Percentiles rank a stretch among this genome's conserved stretches.
phyloP scores from a whole-genome alignment of 1,140 invertebrate genomes.

The Trissolcus basalis region DNA sequence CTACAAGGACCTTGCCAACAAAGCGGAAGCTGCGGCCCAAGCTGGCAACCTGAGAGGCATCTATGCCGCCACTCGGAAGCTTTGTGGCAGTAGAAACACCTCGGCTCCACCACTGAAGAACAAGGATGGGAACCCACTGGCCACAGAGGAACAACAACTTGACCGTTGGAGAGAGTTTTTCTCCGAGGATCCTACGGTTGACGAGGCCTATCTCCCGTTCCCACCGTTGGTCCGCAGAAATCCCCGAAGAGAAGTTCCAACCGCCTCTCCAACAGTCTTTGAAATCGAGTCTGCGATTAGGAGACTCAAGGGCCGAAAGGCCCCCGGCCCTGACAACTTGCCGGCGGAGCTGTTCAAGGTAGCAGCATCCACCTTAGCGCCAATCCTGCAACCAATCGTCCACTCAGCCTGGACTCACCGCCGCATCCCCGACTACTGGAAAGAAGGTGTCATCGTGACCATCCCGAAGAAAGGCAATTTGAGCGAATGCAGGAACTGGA shows the following conservation, averaged over 20 bases:
- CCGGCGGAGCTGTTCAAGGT: conserved; percentile 5
- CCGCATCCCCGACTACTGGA: conserved; percentile 6
- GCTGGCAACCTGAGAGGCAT: too few species aligned
- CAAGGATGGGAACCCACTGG: background rate
- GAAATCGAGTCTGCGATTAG: conserved; percentile 5
- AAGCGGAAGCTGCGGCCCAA: too few species aligned
- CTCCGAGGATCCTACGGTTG: conserved; percentile 1
- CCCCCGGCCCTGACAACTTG: conserved; percentile 5
- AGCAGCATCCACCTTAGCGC: background rate
- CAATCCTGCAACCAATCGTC: conserved; percentile 1
- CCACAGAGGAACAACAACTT: conserved; percentile 3
- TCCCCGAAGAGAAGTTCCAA: background rate
- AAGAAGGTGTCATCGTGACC: conserved; percentile 21
- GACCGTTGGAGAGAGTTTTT: conserved; percentile 7
- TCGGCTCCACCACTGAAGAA: conserved; percentile 10
- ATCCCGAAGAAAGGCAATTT: conserved; percentile 11
- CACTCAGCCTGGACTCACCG: conserved; percentile 4
- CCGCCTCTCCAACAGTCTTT: background rate
- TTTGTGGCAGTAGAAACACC: background rate
- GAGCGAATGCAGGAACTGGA: background rate
- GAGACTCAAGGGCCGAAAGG: background rate
- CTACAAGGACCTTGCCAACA: too few species aligned
- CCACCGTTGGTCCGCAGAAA: conserved; percentile 9
- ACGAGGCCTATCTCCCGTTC: background rate
- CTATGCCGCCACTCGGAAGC: conserved; percentile 4